Evolutionary conservation across 2,797 vertebrate genomes (phyloP), one percentile per base, ranked within the genome.

Genomic region (Squalus acanthias): DNA sequence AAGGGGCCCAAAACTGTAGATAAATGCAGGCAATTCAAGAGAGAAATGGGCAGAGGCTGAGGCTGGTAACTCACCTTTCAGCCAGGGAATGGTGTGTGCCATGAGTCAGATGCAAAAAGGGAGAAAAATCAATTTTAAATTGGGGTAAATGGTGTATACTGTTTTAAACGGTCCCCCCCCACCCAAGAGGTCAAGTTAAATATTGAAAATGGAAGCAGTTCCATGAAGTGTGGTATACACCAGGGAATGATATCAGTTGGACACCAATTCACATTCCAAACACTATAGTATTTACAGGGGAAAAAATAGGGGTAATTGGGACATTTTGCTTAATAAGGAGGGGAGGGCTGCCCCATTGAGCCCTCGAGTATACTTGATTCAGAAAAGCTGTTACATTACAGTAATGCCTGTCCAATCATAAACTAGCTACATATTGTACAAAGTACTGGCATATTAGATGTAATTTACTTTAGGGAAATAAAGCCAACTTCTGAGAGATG

Each of bases 401-500:
- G 74, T 95, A 53, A 95, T 39, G 50, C 53, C 24, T 53, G 69
- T 50, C 94, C 94, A 95, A 50, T 95, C 94, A 95, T 29, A 69
- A 95, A 26, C 67, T 72, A 53, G 46, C 93, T 53, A 95, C 67
- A 95, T 74, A 13, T 72, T 74, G 67, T 57, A 95, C 94, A 95
- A 70, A 15, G 69, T 15, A n/a, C 89, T 65, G 89, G 17, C 17
- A 65, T 92, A 65, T 63, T 92, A 95, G 69, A 74, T 74, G 67
- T 13, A 95, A 95, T 95, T 95, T 70, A 95, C 93, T 95, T 95
- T 50, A 72, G 65, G 46, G 50, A 95, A 74, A 74, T 74, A 95
- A 95, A 74, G 50, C 74, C 69, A 76, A 76, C 46, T 76, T 57
- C 26, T 20, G 70, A 74, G 12, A 39, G 46, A 60, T 9, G 50